Evolutionary conservation across 2,113 vertebrate genomes (phyloP), one percentile per base, ranked within the genome.

Genomic region (Helogale parvula): DNA sequence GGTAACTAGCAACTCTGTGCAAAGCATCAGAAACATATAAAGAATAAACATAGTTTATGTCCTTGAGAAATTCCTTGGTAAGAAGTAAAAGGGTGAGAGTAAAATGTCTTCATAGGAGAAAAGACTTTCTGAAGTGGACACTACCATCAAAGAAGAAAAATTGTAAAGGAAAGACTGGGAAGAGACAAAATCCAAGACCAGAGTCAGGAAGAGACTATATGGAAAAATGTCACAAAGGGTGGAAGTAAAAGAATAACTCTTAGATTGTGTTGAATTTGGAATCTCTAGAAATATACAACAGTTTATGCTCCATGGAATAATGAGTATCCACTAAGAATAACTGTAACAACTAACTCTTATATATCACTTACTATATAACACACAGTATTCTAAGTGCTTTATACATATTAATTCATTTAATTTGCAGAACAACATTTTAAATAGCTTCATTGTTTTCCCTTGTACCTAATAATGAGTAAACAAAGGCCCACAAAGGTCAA

Each of bases 101-200:
- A 80, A 95, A 88, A 35, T 60, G 6, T 38, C 84, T 84, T 69
- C 69, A 72, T 0, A 95, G 71, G 33, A 93, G 29, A 85, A 94
- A 82, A 71, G 69, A 76, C 7, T 71, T 88, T 94, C 57, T 57
- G 11, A 93, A 91, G 57, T 84, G 25, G 7, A 68, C 6, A 50
- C 80, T 69, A 69, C 10, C 52, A 88, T 71, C 35, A 79, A 72
- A 85, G 23, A 87, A 88, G 92, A 86, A 97, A 95, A 60, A 80
- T 4, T 93, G 35, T 16, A 94, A 91, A 35, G 84, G 76, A 96
- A 90, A 97, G 35, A 76, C 85, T 93, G n/a, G 31, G 77, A 94
- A 93, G 38, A 92, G 29, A 96, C 71, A 80, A 90, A 94, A 81
- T 94, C 90, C 35, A 95, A 94, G 50, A 82, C 16, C 71, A 52